Evolutionary conservation across 2,113 vertebrate species (phyloP).

Genomic region (Brachyhypopomus gauderio): DNA sequence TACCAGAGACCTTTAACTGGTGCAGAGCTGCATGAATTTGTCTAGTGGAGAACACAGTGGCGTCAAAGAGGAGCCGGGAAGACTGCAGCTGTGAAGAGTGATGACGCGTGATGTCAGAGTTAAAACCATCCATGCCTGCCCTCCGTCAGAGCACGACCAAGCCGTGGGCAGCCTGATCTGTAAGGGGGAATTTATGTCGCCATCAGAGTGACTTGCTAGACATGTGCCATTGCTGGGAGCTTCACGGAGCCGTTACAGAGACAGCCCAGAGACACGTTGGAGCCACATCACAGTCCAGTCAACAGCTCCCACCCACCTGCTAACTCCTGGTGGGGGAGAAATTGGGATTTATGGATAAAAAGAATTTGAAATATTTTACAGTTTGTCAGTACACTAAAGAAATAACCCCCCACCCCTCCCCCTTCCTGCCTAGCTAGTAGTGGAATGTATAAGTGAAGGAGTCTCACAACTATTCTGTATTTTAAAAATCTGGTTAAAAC

Average conservation of each 20-base stretch:
- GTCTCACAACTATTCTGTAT: neutral
- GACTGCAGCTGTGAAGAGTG: neutral
- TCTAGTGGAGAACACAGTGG: neutral
- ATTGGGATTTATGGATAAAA: too few relatives aligned
- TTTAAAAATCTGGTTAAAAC: neutral
- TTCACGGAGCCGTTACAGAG: neutral
- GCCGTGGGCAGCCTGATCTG: slow-evolving; percentile 10
- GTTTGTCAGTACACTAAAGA: too few relatives aligned
- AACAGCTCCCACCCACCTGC: neutral
- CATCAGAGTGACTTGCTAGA: slow-evolving; percentile 25
- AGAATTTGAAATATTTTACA: too few relatives aligned
- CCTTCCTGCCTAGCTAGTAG: neutral
- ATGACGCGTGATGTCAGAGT: neutral
- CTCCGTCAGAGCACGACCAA: slow-evolving; percentile 4
- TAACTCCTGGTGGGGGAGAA: neutral
- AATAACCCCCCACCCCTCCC: too few relatives aligned
- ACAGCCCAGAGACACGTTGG: neutral
- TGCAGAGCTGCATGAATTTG: neutral
- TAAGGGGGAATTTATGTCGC: slow-evolving; percentile 9
- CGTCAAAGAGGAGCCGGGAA: neutral
- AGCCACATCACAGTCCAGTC: neutral
- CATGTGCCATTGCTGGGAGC: slow-evolving; percentile 8
- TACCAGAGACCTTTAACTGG: slow-evolving; percentile 1
- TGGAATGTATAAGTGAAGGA: neutral
- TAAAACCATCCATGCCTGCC: slow-evolving; percentile 7